Base-by-base conservation (phyloP, 2,888 invertebrate species). In the Chloroclysta siterata region DNA sequence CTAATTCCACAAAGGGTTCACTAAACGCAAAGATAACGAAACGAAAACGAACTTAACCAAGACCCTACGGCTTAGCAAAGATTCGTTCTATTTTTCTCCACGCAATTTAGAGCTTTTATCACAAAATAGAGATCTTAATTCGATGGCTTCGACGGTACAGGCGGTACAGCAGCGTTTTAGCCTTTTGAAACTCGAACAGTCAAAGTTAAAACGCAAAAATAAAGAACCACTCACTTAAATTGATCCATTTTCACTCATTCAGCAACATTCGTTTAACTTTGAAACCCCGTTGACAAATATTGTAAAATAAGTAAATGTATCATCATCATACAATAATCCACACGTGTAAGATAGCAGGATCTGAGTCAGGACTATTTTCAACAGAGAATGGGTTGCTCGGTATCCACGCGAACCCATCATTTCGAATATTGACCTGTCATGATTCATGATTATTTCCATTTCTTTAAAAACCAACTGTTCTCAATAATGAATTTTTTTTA, bases 361-460 rank as follows among this genome's bases (percentile, higher is more conserved):
- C 54, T 60, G 50, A 60, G 54, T 55, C 60, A 54, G 50, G 44
- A 51, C 51, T 55, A 54, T 56, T 53, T 60, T 41, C 47, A 44
- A 41, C 42, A n/a, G 56, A 39, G 48, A 14, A 57, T 53, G 42
- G 44, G 33, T 53, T 33, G 42, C 14, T 42, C 15, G 53, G 11
- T 14, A 44, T 44, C 33, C 50, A 44, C 41, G 4, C 33, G 11
- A 53, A 22, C 36, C 51, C 8, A 56, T 29, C 48, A 48, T 57
- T 63, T 63, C 53, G 48, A 63, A 53, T 53, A 50, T 53, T 36
- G 36, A 47, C 39, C 44, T 44, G 10, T 44, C 44, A 44, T 44
- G 44, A 44, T 44, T 63, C 39, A 46, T 39, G 33, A 22, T 22
- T 50, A 53, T 29, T n/a, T n/a, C n/a, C n/a, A n/a, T n/a, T n/a